Conservation (phyloP, 2,797 vertebrate genomes). For the Coendou prehensilis region DNA sequence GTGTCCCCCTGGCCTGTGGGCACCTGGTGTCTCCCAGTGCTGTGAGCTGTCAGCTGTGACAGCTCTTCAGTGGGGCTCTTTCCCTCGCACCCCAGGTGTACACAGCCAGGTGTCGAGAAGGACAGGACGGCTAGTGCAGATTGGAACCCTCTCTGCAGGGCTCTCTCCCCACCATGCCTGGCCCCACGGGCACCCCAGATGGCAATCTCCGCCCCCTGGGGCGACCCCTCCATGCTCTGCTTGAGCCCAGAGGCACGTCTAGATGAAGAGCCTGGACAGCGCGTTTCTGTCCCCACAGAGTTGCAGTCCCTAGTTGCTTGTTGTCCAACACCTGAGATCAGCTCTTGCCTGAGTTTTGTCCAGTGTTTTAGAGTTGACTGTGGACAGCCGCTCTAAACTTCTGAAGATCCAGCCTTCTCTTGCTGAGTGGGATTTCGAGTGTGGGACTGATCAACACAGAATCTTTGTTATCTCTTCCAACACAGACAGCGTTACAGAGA, state of each 20-base stretch:
- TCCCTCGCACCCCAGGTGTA: accelerated
- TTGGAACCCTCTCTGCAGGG: background rate
- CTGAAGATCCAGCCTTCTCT: background rate
- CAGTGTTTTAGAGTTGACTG: background rate
- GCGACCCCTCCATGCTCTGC: background rate
- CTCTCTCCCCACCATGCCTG: background rate
- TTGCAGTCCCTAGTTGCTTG: background rate
- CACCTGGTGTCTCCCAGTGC: background rate
- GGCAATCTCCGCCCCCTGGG: background rate
- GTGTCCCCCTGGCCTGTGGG: background rate
- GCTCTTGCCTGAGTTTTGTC: background rate
- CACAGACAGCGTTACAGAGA: background rate
- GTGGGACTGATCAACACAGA: background rate
- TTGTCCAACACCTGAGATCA: background rate
- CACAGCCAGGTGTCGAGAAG: accelerated
- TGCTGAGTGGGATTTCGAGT: background rate
- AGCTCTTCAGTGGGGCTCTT: no score
- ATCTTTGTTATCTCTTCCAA: background rate
- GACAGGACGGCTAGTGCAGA: background rate
- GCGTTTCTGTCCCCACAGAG: background rate
- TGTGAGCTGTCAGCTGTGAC: background rate
- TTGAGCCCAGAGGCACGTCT: background rate
- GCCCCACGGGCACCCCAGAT: background rate
- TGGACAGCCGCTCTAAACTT: background rate
- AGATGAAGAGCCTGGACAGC: background rate